phyloP scores from a whole-genome alignment of 1,140 invertebrate genomes.

The Cecropterus lyciades region DNA sequence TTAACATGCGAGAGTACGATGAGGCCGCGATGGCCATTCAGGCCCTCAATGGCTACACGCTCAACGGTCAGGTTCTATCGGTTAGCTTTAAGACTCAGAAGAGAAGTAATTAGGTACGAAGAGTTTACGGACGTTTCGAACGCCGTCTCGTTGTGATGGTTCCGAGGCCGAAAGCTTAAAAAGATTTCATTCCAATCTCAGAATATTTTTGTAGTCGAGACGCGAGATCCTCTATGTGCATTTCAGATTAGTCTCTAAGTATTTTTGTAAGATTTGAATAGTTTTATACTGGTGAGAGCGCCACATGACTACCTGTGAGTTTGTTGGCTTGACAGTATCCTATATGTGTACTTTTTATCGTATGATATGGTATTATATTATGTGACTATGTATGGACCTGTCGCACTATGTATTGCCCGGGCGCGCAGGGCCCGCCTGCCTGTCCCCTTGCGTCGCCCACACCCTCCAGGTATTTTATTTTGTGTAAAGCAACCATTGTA shows the following conservation, averaged over 20 bases:
- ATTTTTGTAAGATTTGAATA: constrained; percentile 84
- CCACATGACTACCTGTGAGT: constrained; percentile 81
- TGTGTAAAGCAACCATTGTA: constrained; percentile 83
- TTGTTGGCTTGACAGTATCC: constrained; percentile 79
- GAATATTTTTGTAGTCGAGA: constrained; percentile 83
- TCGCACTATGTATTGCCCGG: constrained; percentile 70
- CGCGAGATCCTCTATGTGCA: constrained; percentile 80
- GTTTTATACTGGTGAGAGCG: constrained; percentile 80
- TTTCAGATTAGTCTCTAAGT: constrained; percentile 83
- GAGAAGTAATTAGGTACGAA: constrained; percentile 80
- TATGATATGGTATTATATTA: constrained; percentile 82
- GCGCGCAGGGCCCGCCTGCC: constrained; percentile 53
- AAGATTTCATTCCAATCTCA: constrained; percentile 83
- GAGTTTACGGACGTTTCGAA: constrained; percentile 64
- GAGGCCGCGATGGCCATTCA: constrained; percentile 98
- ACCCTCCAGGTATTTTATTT: constrained; percentile 83
- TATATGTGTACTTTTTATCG: constrained; percentile 81
- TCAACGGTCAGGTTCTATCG: constrained; percentile 98
- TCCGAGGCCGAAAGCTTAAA: constrained; percentile 76
- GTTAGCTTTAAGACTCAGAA: constrained; percentile 99
- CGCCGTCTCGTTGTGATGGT: constrained; percentile 68
- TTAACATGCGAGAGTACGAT: constrained; percentile 99
- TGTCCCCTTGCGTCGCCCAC: constrained; percentile 49
- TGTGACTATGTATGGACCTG: constrained; percentile 76
- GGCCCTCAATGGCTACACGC: constrained; percentile 98